These are phyloP conservation scores for Chalcosyrphus nemorum DNA, from an alignment of 2,888 invertebrate genomes.

Conservation along the genomic window DNA sequence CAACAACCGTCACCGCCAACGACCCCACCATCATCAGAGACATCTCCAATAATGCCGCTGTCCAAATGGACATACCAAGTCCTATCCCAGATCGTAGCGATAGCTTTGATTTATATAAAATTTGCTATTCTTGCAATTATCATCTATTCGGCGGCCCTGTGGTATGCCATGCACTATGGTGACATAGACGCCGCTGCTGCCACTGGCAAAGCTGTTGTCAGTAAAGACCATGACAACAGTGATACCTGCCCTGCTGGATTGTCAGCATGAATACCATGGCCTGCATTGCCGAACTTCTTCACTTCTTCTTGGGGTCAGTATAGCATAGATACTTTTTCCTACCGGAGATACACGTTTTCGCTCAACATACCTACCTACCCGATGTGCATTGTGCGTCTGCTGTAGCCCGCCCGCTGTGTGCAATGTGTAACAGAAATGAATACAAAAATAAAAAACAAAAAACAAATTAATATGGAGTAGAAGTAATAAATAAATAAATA, in stretches of 20 bases:
- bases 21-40: background rate
- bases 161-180: conserved; percentile 78
- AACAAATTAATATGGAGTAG: conserved; percentile 65
- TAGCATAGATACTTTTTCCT: conserved; percentile 1
- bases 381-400: background rate
- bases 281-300: conserved; percentile 12
- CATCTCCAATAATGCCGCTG: background rate
- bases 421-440: conserved; percentile 42
- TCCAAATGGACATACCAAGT: conserved; percentile 75
- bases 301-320: conserved; percentile 14
- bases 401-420: conserved; percentile 12
- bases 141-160: conserved; percentile 78
- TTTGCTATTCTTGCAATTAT: conserved; percentile 78
- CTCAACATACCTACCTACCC: background rate
- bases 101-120: conserved; percentile 79
- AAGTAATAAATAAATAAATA: conserved; percentile 61
- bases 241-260: conserved; percentile 59
- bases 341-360: conserved; percentile 1
- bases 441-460: conserved; percentile 15
- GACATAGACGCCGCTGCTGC: conserved; percentile 75
- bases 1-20: conserved; percentile 15
- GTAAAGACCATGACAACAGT: background rate
- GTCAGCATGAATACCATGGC: conserved; percentile 14
- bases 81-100: conserved; percentile 75
- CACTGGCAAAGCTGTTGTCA: conserved; percentile 29